A percentile compares a stretch with the other conserved stretches of the same genome.
These are phyloP conservation scores for Schizopygopsis pylzovi DNA, from an alignment of 2,797 vertebrate genomes.

Conservation along the genomic window DNA sequence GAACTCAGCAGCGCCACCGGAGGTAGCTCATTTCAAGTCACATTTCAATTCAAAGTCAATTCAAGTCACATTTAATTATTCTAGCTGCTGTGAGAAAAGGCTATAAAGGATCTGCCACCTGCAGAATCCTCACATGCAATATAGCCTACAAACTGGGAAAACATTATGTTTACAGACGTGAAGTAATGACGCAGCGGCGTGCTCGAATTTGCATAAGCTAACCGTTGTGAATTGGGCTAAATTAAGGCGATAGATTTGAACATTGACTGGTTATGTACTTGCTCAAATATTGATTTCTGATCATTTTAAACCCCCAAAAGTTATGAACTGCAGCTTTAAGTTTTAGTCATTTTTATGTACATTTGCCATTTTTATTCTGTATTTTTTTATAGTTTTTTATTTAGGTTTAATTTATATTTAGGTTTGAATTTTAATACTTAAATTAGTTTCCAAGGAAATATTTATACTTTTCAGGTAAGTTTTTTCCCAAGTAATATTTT, in stretches of 20 bases:
- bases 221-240: background rate
- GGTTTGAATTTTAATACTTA: background rate
- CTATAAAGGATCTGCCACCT: background rate
- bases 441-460: no score
- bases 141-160: background rate
- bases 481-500: no score
- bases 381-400: no score
- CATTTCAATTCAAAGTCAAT: no score
- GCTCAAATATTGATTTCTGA: background rate
- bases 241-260: background rate
- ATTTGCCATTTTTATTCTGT: background rate
- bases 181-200: background rate
- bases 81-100: background rate
- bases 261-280: background rate
- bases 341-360: background rate
- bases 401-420: background rate
- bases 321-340: background rate
- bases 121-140: no score
- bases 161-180: background rate
- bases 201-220: background rate
- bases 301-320: background rate
- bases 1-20: no score
- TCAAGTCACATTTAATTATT: no score
- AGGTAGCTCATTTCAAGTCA: no score
- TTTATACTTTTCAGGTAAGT: no score